These are phyloP conservation scores for Lithophane ornitopus DNA, from an alignment of 2,888 invertebrate species.

Conservation along the genomic window DNA sequence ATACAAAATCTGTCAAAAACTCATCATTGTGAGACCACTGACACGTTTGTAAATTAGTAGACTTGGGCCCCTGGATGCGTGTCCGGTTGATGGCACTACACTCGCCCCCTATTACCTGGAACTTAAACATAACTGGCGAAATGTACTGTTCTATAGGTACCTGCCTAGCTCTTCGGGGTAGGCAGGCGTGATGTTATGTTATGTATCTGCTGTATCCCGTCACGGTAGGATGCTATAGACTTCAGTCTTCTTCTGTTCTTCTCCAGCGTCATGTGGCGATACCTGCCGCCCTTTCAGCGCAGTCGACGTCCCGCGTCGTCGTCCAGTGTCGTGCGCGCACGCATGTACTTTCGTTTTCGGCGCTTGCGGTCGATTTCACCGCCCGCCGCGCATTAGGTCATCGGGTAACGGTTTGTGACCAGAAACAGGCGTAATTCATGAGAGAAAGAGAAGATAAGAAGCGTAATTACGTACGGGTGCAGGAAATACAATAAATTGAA, in stretches of 20 bases:
- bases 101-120: too few species aligned
- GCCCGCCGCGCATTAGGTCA: conserved; percentile 80
- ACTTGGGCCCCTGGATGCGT: too few species aligned
- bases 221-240: too few species aligned
- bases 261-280: conserved; percentile 3
- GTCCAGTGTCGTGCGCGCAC: conserved; percentile 57
- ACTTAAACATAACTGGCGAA: not conserved
- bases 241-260: conserved; percentile 14
- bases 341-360: conserved; percentile 86
- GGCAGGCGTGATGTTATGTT: not conserved
- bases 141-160: not conserved
- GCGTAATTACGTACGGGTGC: too few species aligned
- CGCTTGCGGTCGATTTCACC: conserved; percentile 79
- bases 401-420: conserved; percentile 80
- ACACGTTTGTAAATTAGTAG: too few species aligned
- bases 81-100: too few species aligned
- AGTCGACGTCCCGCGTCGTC: conserved; percentile 21
- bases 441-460: conserved; percentile 32
- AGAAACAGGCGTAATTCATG: conserved; percentile 52
- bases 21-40: too few species aligned
- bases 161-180: not conserved
- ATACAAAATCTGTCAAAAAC: too few species aligned
- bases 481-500: too few species aligned
- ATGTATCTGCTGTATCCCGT: not conserved
- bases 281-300: conserved; percentile 50